phyloP scores from a whole-genome alignment of 2,888 invertebrate genomes.

The Pachymerium ferrugineum region DNA sequence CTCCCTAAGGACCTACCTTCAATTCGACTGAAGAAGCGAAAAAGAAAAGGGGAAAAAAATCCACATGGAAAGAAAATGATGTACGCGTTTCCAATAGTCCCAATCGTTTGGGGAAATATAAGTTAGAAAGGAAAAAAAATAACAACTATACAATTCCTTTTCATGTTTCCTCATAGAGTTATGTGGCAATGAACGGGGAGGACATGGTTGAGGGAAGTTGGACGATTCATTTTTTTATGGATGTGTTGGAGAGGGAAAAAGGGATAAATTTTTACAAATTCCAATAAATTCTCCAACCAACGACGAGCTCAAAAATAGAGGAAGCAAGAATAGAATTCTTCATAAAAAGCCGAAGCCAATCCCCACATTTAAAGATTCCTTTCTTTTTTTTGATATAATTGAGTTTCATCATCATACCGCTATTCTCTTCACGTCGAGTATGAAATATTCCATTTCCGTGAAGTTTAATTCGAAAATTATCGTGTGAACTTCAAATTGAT shows the following conservation, averaged over 20 bases:
- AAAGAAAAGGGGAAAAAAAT: neutral
- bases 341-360: neutral
- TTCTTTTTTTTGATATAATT: too few relatives aligned
- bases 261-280: constrained; percentile 7
- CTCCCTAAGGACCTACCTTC: constrained; percentile 10
- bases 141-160: constrained; percentile 21
- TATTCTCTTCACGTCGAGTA: too few relatives aligned
- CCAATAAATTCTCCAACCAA: constrained; percentile 18
- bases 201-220: constrained; percentile 3
- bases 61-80: neutral
- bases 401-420: too few relatives aligned
- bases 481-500: too few relatives aligned
- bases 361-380: too few relatives aligned
- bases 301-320: neutral
- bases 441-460: too few relatives aligned
- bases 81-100: constrained; percentile 22
- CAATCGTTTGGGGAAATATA: constrained; percentile 27
- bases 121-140: constrained; percentile 10
- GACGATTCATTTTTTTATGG: neutral
- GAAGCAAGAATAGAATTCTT: neutral
- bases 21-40: constrained; percentile 6
- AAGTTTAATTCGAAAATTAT: too few relatives aligned
- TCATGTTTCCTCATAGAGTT: constrained; percentile 21
- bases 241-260: neutral
- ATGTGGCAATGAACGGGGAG: constrained; percentile 17